Conservation (phyloP, 2,113 vertebrate genomes). For the Eptatretus burgeri region DNA sequence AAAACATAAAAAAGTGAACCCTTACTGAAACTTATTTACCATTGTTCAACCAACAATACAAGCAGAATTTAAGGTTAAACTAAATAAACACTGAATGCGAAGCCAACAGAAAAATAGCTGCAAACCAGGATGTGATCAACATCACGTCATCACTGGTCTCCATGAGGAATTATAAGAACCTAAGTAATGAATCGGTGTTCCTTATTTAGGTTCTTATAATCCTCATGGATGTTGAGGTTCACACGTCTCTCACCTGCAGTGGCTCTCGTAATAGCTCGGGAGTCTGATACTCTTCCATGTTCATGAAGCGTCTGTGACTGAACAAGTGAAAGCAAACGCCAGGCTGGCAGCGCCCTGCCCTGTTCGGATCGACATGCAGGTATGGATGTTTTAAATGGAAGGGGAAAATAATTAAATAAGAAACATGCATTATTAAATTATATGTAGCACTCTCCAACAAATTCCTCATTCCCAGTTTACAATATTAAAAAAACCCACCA, state of each 20-base stretch:
- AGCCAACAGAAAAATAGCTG: too few species aligned
- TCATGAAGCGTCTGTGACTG: conserved; percentile 46
- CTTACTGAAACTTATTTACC: too few species aligned
- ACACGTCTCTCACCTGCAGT: conserved; percentile 31
- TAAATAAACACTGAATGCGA: too few species aligned
- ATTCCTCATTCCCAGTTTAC: not conserved
- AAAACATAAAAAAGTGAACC: too few species aligned
- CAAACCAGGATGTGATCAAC: too few species aligned
- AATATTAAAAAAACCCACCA: not conserved
- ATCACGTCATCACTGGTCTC: too few species aligned
- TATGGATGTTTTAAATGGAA: not conserved
- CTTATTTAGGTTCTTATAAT: too few species aligned
- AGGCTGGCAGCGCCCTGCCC: conserved; percentile 59
- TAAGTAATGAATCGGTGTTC: too few species aligned
- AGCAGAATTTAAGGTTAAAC: too few species aligned
- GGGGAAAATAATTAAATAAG: not conserved
- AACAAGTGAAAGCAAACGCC: conserved; percentile 70
- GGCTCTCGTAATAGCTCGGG: conserved; percentile 73
- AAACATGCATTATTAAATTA: not conserved
- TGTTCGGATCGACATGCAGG: conserved; percentile 20
- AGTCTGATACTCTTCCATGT: conserved; percentile 63
- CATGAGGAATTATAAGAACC: too few species aligned
- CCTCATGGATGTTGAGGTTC: too few species aligned
- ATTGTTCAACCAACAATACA: too few species aligned
- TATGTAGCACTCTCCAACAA: not conserved